A percentile compares a stretch with the other conserved stretches of the same genome.
Conservation (phyloP, 2,113 vertebrate genomes). For the Ornithorhynchus anatinus region DNA sequence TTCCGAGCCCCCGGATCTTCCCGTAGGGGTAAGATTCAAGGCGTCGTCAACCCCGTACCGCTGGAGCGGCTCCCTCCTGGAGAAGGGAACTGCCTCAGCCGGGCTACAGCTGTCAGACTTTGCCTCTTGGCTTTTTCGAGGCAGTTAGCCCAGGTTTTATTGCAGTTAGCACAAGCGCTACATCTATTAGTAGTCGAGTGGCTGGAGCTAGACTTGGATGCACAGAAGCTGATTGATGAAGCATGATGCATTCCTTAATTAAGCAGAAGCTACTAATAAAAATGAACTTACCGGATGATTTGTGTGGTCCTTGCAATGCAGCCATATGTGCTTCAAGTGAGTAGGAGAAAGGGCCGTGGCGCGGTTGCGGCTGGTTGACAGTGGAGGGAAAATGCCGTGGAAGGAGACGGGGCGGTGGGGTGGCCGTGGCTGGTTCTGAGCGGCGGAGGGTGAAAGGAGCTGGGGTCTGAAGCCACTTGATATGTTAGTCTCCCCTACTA, state of each 20-base stretch:
- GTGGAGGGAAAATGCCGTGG: slow-evolving; percentile 29
- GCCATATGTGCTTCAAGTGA: slow-evolving; percentile 50
- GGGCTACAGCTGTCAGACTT: neutral
- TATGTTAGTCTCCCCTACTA: neutral
- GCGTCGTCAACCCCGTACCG: neutral
- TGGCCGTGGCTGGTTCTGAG: neutral
- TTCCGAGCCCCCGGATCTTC: neutral
- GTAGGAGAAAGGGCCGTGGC: slow-evolving; percentile 28
- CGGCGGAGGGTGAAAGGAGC: neutral
- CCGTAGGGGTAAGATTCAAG: neutral
- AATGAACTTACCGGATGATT: slow-evolving; percentile 67
- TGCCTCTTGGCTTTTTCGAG: neutral
- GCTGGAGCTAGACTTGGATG: neutral
- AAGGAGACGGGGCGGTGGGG: slow-evolving; percentile 11
- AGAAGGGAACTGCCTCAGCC: neutral
- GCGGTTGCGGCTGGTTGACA: slow-evolving; percentile 25
- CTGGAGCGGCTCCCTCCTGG: neutral
- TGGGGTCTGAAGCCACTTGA: neutral
- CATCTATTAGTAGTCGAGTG: slow-evolving; percentile 16
- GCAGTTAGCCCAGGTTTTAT: neutral
- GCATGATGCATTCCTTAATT: slow-evolving; percentile 62
- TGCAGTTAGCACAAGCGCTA: slow-evolving; percentile 21
- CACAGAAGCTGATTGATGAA: slow-evolving; percentile 66
- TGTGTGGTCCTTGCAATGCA: slow-evolving; percentile 52
- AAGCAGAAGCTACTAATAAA: slow-evolving; percentile 72